Base-by-base conservation (phyloP, 2,113 vertebrate species). In the Alethe castanea region DNA sequence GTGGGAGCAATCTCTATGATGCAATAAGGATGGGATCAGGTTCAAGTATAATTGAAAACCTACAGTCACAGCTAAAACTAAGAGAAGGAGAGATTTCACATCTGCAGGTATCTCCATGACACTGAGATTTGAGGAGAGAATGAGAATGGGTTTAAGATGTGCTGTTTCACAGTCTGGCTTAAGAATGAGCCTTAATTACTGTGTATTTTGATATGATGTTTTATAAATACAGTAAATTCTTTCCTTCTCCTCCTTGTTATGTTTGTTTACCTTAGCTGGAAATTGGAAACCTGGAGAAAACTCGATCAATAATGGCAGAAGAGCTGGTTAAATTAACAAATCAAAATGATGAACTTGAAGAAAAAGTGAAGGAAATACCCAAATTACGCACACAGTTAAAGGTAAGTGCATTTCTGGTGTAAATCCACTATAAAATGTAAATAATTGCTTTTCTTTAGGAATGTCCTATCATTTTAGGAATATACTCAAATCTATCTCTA, bases 1-100 rank as follows among this genome's bases (percentile, higher is more conserved):
- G 98, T 87, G 99, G 99, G 76, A 98, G 94, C 96, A 99, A 99
- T 87, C 97, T 99, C 50, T 99, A 99, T 22, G 99, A 99, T 26
- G 99, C 98, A 28, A 98, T 99, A 67, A 98, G 99, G 77, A 98
- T 99, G 96, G 99, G 99, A 29, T 98, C 99, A 64, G 99, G 99
- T n/a, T 99, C 99, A 78, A 99, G 98, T 95, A 90, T 99, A 85
- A 97, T 99, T 38, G 99, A 99, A 97, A 99, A 98, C 96, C 98
- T 99, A 57, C 99, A 99, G 88, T 99, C 99, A 36, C 99, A 99
- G 96, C 97, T 99, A 77, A 99, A 99, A 96, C 98, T 99, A 64
- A 97, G 98, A 96, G 99, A 99, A 94, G 99, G 99, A 90, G 99
- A 99, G 97, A 99, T 99, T 64, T 97, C 97, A 64, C 99, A 99